Evolutionary conservation across 92 coral and sea anemone species (phyloP).

Genomic region (Meandrina meandrites): DNA sequence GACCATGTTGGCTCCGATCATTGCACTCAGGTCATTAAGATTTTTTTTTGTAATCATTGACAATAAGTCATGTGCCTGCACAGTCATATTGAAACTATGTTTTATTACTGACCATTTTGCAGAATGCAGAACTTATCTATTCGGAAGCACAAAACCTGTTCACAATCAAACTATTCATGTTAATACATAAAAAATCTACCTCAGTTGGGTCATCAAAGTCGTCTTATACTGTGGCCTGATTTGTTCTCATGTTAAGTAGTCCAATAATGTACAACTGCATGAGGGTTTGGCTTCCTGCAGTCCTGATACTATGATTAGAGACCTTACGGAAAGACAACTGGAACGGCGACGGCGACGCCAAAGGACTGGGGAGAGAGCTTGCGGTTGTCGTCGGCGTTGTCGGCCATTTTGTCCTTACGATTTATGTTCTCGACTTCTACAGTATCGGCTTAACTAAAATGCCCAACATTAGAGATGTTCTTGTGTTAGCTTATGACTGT

Average conservation of each 20-base stretch:
- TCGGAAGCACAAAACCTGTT: too few species aligned
- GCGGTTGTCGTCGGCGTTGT: constrained; percentile 46
- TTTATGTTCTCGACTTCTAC: too few species aligned
- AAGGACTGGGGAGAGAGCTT: constrained; percentile 53
- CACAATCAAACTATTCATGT: neutral
- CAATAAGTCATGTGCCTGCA: neutral
- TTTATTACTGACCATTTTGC: neutral
- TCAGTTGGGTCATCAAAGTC: neutral
- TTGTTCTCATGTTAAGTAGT: constrained; percentile 37
- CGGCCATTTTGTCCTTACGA: constrained; percentile 45
- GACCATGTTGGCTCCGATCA: too few species aligned
- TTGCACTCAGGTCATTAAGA: neutral
- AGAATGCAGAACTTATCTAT: too few species aligned
- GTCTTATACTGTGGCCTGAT: constrained; percentile 20
- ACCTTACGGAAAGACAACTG: constrained; percentile 50
- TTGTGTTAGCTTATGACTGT: constrained; percentile 30
- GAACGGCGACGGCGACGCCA: constrained; percentile 44
- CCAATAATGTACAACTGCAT: constrained; percentile 66
- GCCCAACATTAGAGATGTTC: constrained; percentile 42
- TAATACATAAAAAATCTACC: neutral
- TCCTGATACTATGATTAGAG: constrained; percentile 60
- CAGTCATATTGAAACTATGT: neutral
- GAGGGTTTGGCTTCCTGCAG: constrained; percentile 63
- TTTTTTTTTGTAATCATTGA: neutral
- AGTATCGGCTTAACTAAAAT: too few species aligned